Evolutionary conservation across 2,113 vertebrate species (phyloP).

Genomic region (human (Homo sapiens)): GRCh38 chr4:125186001-125186500

Average conservation of each 20-base stretch:
- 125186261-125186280: neutral
- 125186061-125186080: neutral
- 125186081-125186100: neutral
- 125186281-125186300: neutral
- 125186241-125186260: neutral
- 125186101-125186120: neutral
- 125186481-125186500: too few relatives aligned
- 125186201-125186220: neutral
- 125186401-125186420: neutral
- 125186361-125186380: neutral
- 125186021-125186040: neutral
- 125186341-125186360: neutral
- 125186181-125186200: neutral
- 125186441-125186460: too few relatives aligned
- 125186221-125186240: neutral
- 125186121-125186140: neutral
- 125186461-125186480: too few relatives aligned
- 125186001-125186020: neutral
- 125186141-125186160: neutral
- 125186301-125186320: neutral
- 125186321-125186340: neutral
- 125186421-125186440: too few relatives aligned
- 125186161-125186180: neutral
- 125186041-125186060: neutral
- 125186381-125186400: neutral